Percentiles rank a stretch among this genome's conserved stretches.
phyloP scores from a whole-genome alignment of 2,888 invertebrate genomes.

The Drosophila mercatorum region DNA sequence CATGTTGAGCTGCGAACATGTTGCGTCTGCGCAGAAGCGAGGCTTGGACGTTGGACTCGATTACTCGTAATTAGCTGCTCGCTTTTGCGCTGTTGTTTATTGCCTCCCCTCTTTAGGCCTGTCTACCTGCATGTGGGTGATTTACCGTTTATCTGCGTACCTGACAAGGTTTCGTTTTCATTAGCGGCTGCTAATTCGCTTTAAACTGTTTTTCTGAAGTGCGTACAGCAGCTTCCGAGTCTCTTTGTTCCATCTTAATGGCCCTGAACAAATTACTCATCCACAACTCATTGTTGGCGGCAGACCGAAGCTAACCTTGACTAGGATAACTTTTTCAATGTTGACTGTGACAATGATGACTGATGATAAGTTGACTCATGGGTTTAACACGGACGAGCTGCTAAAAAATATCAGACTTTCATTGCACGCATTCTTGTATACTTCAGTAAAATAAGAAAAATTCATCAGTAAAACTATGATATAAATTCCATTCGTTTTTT shows the following conservation, averaged over 20 bases:
- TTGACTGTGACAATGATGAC: conserved; percentile 11
- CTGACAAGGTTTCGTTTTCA: conserved; percentile 71
- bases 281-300: conserved; percentile 23
- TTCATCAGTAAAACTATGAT: too few species aligned
- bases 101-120: conserved; percentile 35
- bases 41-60: not conserved
- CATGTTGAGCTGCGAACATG: conserved; percentile 48
- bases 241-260: conserved; percentile 33
- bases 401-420: not conserved
- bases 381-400: not conserved
- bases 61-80: conserved; percentile 35
- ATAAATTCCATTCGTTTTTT: not conserved
- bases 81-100: conserved; percentile 59
- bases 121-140: conserved; percentile 26
- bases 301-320: conserved; percentile 43
- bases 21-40: conserved; percentile 45
- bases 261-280: conserved; percentile 31
- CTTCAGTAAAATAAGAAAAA: too few species aligned
- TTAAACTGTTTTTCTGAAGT: conserved; percentile 11
- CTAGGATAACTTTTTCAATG: conserved; percentile 40
- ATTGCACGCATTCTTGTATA: too few species aligned
- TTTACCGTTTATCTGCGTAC: conserved; percentile 53
- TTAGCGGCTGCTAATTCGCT: conserved; percentile 41
- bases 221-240: conserved; percentile 11
- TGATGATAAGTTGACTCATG: conserved; percentile 27